Percentiles rank a stretch among this genome's conserved stretches.
Evolutionary conservation across 2,113 vertebrate genomes (phyloP).

Genomic region (Sinocyclocheilus anophthalmus): DNA sequence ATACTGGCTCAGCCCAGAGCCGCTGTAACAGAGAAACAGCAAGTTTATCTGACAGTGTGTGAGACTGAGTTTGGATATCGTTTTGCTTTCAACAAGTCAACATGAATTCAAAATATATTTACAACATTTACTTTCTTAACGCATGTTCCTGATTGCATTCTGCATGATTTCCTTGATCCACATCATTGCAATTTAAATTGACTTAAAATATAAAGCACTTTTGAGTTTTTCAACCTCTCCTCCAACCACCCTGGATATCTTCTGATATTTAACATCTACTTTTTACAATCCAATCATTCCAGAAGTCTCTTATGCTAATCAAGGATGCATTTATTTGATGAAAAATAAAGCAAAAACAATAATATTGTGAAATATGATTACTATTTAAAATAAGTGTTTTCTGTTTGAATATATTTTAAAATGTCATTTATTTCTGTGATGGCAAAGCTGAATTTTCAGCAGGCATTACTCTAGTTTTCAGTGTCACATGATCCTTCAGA

Average conservation of each 20-base stretch:
- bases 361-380: no score
- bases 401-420: no score
- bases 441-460: neutral
- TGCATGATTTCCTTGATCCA: neutral
- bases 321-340: no score
- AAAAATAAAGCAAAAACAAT: no score
- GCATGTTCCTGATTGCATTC: neutral
- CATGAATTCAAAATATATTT: neutral
- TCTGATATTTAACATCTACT: neutral
- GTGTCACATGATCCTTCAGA: neutral
- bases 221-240: neutral
- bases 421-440: no score
- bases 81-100: neutral
- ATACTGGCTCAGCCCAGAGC: conserved; percentile 82
- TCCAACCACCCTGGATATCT: neutral
- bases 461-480: neutral
- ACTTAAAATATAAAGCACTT: neutral
- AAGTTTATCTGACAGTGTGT: neutral
- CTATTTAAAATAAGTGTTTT: no score
- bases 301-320: no score
- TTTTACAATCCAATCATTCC: neutral
- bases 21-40: conserved; percentile 70
- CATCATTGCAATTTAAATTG: neutral
- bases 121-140: neutral
- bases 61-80: neutral